A percentile compares a stretch with the other conserved stretches of the same genome.
phyloP scores from a whole-genome alignment of 2,113 vertebrate species.

The Pterocles gutturalis region DNA sequence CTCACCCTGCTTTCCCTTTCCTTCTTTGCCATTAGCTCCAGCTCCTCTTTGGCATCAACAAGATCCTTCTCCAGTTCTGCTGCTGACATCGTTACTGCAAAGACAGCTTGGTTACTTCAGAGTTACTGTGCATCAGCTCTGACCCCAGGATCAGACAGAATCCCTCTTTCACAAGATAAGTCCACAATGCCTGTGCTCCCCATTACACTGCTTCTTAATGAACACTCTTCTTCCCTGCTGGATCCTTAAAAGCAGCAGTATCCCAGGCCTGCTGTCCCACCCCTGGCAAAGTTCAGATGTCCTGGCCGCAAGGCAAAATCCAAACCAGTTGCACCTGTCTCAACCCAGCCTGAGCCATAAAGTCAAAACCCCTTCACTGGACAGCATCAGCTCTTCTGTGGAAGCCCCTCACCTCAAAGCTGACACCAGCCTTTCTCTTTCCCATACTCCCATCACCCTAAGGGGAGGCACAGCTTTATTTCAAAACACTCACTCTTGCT shows the following conservation, averaged over 20 bases:
- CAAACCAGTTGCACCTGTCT: background rate
- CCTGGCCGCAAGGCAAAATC: background rate
- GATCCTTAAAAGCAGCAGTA: background rate
- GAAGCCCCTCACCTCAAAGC: background rate
- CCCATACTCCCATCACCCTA: background rate
- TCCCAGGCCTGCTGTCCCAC: background rate
- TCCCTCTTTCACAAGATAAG: background rate
- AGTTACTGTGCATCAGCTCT: fast-evolving
- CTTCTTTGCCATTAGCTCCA: slow-evolving; percentile 83
- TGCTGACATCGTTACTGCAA: slow-evolving; percentile 54
- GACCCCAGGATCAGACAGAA: background rate
- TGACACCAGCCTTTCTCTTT: background rate
- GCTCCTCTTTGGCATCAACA: slow-evolving; percentile 83
- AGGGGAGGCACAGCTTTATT: background rate
- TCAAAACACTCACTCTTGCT: background rate
- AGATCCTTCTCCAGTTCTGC: slow-evolving; percentile 79
- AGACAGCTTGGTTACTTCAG: background rate
- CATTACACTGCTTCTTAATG: background rate
- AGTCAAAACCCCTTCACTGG: background rate
- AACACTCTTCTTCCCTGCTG: background rate
- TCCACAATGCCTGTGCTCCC: background rate
- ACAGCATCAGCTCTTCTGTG: background rate
- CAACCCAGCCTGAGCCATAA: background rate
- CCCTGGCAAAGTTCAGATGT: background rate
- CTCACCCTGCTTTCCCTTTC: slow-evolving; percentile 86